Base-by-base conservation (phyloP, 1,140 invertebrate species). In the Pseudoatta argentina region DNA sequence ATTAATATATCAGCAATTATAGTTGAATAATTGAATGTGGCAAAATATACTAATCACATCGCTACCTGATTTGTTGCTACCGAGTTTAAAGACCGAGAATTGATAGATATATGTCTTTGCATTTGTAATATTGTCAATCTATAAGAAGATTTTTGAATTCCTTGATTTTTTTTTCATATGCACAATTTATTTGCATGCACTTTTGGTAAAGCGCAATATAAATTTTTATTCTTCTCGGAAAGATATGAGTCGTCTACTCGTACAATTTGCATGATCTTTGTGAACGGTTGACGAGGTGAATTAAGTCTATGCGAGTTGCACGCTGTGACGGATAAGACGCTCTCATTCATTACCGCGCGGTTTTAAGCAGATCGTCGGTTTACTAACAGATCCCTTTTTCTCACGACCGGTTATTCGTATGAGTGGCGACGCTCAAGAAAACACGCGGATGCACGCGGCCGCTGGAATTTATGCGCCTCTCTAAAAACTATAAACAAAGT, bases 301-400 rank as follows among this genome's bases (percentile, higher is more conserved):
- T n/a, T 1, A 51, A 61, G 24, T 51, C n/a, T 16, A 34, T 10
- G 39, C 16, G 24, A 72, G 18, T 73, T 53, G 8, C 39, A n/a
- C 21, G 55, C 39, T 55, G 51, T 82, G 55, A 69, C 44, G 59
- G 53, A 57, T 73, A 61, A 57, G 7, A 71, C 57, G 63, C 39
- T 86, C 69, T 53, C 44, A 48, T 77, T 53, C 34, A n/a, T 82
- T 73, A 48, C n/a, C 39, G 72, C 63, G 67, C 59, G 30, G 39
- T 57, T 59, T 51, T 18, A 44, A 75, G 53, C 55, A 67, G 76
- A 44, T 44, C 39, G 39, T 82, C 44, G 24, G 78, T 89, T 90
- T 87, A 90, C 87, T 59, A 88, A 89, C 88, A 85, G 59, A 78
- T 67, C 53, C 34, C 79, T 89, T 89, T 90, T 88, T 90, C 89